Evolutionary conservation across 2,888 invertebrate species (phyloP).

Genomic region (Scaptomyza parva): DNA sequence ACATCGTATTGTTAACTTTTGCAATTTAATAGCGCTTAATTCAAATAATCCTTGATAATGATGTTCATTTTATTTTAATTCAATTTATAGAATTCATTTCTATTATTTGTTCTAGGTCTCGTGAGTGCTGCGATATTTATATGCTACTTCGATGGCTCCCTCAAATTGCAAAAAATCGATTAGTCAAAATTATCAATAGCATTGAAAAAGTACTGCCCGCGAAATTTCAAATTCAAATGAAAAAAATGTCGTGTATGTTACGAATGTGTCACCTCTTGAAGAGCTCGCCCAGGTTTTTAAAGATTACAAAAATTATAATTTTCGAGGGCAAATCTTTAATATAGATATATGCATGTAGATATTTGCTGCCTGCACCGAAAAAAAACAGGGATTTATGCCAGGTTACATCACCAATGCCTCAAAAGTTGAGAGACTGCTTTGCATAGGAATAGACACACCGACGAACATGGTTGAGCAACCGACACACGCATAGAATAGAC

Average conservation of each 20-base stretch:
- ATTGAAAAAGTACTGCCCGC: neutral
- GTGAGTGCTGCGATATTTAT: neutral
- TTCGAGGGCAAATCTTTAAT: neutral
- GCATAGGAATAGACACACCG: slow-evolving; percentile 8
- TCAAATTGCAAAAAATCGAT: neutral
- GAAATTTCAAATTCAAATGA: neutral
- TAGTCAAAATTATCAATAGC: neutral
- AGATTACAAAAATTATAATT: neutral
- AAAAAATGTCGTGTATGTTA: neutral
- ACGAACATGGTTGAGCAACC: slow-evolving; percentile 7
- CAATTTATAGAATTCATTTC: neutral
- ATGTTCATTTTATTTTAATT: neutral
- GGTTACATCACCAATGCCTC: slow-evolving; percentile 15
- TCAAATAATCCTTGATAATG: neutral
- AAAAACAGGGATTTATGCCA: slow-evolving; percentile 10
- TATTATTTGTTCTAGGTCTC: slow-evolving; percentile 4
- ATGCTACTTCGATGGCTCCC: neutral
- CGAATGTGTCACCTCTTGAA: neutral
- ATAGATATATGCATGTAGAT: neutral
- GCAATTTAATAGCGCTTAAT: neutral
- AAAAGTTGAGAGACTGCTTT: slow-evolving; percentile 8
- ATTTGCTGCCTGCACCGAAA: slow-evolving; percentile 1
- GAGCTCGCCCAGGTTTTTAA: neutral
- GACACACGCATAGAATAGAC: neutral
- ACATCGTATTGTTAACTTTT: neutral